Evolutionary conservation across 2,113 vertebrate species (phyloP), one percentile per base, ranked within the genome.

Genomic region (Oriolus oriolus): DNA sequence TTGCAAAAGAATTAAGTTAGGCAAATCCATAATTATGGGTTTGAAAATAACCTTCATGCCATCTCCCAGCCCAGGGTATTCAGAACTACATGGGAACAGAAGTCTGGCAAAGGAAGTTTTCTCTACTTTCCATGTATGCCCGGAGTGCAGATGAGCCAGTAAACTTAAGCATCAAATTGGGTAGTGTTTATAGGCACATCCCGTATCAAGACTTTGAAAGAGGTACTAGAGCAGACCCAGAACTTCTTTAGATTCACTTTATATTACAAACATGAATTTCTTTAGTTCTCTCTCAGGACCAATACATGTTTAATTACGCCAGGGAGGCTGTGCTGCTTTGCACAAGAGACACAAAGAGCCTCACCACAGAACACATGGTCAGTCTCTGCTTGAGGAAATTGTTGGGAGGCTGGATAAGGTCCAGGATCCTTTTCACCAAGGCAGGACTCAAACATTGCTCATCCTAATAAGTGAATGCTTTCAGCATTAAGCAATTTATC

Each of bases 401-500:
- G 12, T 47, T 35, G 68, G 14, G 39, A 78, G 26, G 10, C 24
- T 89, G 39, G 52, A 64, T 49, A 71, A 84, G 20, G 35, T 56
- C 44, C 44, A 54, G 35, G 37, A 71, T 71, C 11, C 56, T 71
- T 87, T 94, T 59, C 78, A 89, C 27, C 49, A 41, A 84, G 22
- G 9, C 19, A 84, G n/a, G 74, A 54, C 42, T 91, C 41, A 66
- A 81, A 70, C 11, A 54, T 18, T 89, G 44, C 44, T 87, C 74
- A 79, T 84, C 47, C n/a, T 82, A 78, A 79, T 28, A n/a, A 66
- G 65, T 44, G 42, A 75, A 87, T 71, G 45, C 27, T 71, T 96
- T 87, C 77, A 87, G 23, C 53, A 68, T 63, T 70, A 75, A 82
- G 56, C 42, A 78, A 54, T 91, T 87, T 94, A 69, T 82, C 69